Base-by-base conservation (phyloP, 2,888 invertebrate species). In the Trypoxylon attenuatum region DNA sequence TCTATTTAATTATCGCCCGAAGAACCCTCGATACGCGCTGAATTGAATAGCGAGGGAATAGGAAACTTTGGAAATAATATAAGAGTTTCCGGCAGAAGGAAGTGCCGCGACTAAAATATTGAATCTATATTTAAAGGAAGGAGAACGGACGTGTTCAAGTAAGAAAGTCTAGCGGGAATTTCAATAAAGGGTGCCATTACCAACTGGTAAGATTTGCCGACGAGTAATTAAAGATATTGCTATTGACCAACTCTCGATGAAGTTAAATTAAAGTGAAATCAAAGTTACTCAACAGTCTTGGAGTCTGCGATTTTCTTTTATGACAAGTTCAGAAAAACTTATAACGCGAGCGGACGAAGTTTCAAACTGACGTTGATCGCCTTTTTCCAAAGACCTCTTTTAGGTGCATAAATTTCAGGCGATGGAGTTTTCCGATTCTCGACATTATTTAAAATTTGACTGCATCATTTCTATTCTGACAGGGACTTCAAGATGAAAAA, bases 191-290 rank as follows among this genome's bases (percentile, higher is more conserved):
- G 42, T 55, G 62, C 55, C 67, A 63, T 69, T 69, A 59, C 63
- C 50, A 52, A 27, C 60, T 21, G 61, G 59, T 54, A 52, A 55
- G 56, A 74, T 74, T 76, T 76, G 76, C 76, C 76, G 79, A 75
- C 78, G 76, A 78, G 79, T 76, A 82, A 82, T 82, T 82, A 79
- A 77, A 74, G 79, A 81, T 80, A 81, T 82, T 82, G 76, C 82
- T 81, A 81, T 82, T 82, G 82, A 82, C 82, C 79, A 76, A 79
- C 79, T 80, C 78, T 73, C 77, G 80, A 82, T 81, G 78, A 76
- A 82, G 82, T 81, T 82, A 82, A 82, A 80, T 82, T 82, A 81
- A 82, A 82, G 78, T 72, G 73, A 77, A 81, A 81, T 80, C 82
- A 77, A 78, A 78, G 72, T 67, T 71, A 46, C 60, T 38, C 18